These are phyloP conservation scores for Diplogasteroides magnus DNA, from an alignment of 1,140 invertebrate genomes.

Conservation along the genomic window DNA sequence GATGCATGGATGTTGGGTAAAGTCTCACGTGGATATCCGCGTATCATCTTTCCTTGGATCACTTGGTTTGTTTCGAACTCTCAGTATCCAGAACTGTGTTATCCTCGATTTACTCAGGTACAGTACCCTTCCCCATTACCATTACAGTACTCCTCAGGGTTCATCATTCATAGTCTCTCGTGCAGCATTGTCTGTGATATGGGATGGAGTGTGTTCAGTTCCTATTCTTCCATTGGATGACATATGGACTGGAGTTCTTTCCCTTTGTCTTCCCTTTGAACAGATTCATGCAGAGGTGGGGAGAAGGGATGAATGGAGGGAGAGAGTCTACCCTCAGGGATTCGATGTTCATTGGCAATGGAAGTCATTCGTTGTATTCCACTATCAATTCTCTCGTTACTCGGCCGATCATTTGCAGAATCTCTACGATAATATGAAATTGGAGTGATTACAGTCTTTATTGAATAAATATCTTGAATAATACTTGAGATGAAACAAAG, in stretches of 20 bases:
- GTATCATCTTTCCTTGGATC: slow-evolving; percentile 50
- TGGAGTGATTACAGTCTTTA: too few relatives aligned
- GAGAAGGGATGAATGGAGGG: slow-evolving; percentile 27
- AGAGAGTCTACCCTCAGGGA: slow-evolving; percentile 44
- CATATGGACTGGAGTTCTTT: background rate
- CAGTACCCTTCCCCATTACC: slow-evolving; percentile 1
- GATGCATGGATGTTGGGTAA: slow-evolving; percentile 45
- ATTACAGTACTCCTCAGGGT: slow-evolving; percentile 36
- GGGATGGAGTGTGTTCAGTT: slow-evolving; percentile 47
- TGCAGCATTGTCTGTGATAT: slow-evolving; percentile 30
- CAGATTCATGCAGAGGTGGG: background rate
- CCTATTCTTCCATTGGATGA: slow-evolving; percentile 25
- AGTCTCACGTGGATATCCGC: slow-evolving; percentile 52
- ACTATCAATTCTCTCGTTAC: slow-evolving; percentile 49
- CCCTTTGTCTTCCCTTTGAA: background rate
- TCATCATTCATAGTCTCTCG: slow-evolving; percentile 47
- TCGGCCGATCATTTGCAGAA: slow-evolving; percentile 35
- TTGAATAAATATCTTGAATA: too few relatives aligned
- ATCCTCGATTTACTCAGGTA: slow-evolving; percentile 54
- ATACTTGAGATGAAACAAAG: too few relatives aligned
- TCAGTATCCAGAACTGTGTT: slow-evolving; percentile 50
- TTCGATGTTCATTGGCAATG: slow-evolving; percentile 48
- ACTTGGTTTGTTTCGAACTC: slow-evolving; percentile 49
- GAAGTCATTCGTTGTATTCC: slow-evolving; percentile 48
- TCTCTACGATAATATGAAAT: slow-evolving; percentile 24